These are phyloP conservation scores for Neogale vison DNA, from an alignment of 2,113 vertebrate species.

Conservation along the genomic window DNA sequence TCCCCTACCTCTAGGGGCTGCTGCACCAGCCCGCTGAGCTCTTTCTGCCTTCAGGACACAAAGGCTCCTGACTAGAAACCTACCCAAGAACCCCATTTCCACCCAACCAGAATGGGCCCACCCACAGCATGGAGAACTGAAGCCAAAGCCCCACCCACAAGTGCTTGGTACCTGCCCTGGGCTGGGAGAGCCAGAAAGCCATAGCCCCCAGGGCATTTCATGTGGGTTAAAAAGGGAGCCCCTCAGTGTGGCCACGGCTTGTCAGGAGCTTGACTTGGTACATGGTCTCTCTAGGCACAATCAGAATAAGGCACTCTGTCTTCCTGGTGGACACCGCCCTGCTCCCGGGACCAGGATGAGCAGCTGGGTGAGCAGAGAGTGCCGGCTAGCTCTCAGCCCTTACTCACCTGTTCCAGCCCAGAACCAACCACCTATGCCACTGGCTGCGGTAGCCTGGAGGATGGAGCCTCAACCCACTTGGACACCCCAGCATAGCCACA, in stretches of 20 bases:
- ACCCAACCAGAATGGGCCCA: neutral
- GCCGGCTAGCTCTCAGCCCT: neutral
- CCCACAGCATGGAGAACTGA: neutral
- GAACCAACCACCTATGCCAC: neutral
- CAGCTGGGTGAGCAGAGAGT: neutral
- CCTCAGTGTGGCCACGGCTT: neutral
- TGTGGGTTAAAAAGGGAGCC: neutral
- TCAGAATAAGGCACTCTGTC: neutral
- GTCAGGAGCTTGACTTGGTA: neutral
- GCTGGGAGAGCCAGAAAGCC: neutral
- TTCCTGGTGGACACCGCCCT: neutral
- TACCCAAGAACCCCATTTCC: neutral
- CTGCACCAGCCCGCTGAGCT: neutral
- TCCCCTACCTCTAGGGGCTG: neutral
- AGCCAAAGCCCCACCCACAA: neutral
- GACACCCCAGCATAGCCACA: neutral
- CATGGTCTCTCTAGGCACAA: neutral
- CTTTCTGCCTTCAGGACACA: neutral
- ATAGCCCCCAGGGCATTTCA: neutral
- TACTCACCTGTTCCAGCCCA: constrained; percentile 64
- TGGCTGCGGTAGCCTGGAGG: neutral
- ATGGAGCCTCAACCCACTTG: neutral
- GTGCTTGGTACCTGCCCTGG: neutral
- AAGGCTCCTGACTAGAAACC: neutral
- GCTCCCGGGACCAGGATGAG: neutral